phyloP scores from a whole-genome alignment of 1,140 invertebrate genomes.

The Calycopis cecrops region DNA sequence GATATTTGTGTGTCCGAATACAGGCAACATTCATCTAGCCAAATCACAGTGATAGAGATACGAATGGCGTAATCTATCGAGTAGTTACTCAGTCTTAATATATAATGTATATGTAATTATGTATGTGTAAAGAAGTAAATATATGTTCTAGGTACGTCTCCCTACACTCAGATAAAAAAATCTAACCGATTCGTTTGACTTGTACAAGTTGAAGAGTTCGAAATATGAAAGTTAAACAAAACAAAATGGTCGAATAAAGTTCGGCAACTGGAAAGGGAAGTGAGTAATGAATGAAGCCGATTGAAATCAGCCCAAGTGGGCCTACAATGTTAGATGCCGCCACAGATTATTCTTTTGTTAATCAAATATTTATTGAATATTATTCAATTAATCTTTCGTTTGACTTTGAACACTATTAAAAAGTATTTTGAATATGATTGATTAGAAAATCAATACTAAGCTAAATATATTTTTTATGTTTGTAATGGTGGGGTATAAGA shows the following conservation, averaged over 20 bases:
- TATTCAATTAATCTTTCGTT: constrained; percentile 73
- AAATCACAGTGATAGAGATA: no score
- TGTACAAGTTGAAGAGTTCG: constrained; percentile 35
- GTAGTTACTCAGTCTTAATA: no score
- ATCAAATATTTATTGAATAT: constrained; percentile 70
- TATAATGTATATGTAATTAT: no score
- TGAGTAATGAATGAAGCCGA: constrained; percentile 67
- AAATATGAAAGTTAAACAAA: constrained; percentile 72
- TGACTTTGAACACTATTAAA: constrained; percentile 45
- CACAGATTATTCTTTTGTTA: constrained; percentile 69
- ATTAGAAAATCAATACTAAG: background rate
- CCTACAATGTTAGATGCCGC: constrained; percentile 66
- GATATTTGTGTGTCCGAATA: no score
- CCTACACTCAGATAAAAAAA: no score
- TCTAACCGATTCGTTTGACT: no score
- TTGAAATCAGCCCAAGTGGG: constrained; percentile 63
- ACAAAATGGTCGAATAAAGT: constrained; percentile 61
- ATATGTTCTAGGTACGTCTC: no score
- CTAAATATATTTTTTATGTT: no score
- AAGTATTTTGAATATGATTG: constrained; percentile 38
- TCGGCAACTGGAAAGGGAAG: constrained; percentile 67
- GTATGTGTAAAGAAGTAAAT: no score
- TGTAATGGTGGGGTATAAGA: no score
- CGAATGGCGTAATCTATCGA: no score
- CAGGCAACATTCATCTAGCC: no score